A percentile compares a stretch with the other conserved stretches of the same genome.
phyloP scores from a whole-genome alignment of 1,140 invertebrate species.

The Nebria ingens region DNA sequence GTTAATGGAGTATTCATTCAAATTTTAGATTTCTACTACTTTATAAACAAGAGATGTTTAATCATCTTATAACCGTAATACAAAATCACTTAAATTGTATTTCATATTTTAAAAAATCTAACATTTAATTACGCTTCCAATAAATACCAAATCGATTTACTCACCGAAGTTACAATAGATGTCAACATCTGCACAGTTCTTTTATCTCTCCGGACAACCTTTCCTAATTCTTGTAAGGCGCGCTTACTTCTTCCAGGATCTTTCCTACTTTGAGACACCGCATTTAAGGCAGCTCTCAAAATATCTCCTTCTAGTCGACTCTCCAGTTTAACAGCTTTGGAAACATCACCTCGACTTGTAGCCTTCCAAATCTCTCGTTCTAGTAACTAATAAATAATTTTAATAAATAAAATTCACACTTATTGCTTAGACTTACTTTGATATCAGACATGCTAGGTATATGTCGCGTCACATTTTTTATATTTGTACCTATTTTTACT shows the following conservation, averaged over 20 bases:
- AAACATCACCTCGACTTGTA: neutral
- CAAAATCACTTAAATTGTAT: no score
- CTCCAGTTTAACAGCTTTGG: neutral
- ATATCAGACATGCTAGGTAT: neutral
- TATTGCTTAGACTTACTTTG: neutral
- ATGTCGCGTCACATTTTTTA: no score
- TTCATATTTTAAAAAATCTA: no score
- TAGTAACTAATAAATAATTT: conserved; percentile 1
- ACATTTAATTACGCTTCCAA: no score
- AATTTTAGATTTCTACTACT: no score
- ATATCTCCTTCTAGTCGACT: neutral
- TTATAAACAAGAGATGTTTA: no score
- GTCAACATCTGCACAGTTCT: neutral
- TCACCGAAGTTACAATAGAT: neutral
- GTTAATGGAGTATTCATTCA: no score
- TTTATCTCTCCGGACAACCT: neutral
- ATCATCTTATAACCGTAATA: no score
- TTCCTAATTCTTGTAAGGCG: neutral
- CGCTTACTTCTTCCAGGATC: neutral
- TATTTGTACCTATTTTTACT: neutral
- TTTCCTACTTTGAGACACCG: neutral
- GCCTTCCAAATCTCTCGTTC: neutral
- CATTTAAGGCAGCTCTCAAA: neutral
- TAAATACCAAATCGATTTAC: no score
- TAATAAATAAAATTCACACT: neutral